Conservation (phyloP, 2,888 invertebrate genomes). For the Erebia palarica region DNA sequence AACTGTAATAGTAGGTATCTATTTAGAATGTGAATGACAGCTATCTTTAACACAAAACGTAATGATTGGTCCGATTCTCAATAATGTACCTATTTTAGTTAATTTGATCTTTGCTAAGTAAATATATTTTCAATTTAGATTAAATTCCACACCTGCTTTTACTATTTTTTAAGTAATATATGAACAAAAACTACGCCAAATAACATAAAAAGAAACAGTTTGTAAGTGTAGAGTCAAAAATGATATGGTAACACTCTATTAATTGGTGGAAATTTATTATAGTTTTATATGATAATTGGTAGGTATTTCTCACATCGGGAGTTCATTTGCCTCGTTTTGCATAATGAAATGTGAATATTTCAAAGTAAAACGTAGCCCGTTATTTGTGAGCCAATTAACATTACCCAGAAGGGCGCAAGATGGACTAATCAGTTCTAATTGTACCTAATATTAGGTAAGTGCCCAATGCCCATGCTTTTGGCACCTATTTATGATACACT, state of each 20-base stretch:
- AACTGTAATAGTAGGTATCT: too few species aligned
- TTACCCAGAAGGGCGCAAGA: constrained; percentile 31
- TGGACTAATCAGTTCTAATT: constrained; percentile 27
- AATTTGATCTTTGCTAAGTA: too few species aligned
- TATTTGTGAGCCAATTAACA: constrained; percentile 36
- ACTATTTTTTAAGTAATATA: too few species aligned
- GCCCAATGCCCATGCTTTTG: constrained; percentile 10
- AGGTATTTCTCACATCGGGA: constrained; percentile 37
- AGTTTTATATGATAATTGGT: constrained; percentile 3
- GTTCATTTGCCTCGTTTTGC: constrained; percentile 40
- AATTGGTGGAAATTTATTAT: background rate
- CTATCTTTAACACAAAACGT: too few species aligned
- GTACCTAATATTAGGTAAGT: constrained; percentile 2
- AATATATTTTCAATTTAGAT: too few species aligned
- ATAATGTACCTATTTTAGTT: too few species aligned
- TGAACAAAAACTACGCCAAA: too few species aligned
- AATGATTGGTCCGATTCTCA: too few species aligned
- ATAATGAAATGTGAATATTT: constrained; percentile 41
- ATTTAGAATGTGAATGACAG: too few species aligned
- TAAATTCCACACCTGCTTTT: too few species aligned
- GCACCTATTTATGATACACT: constrained; percentile 15
- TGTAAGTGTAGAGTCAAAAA: too few species aligned
- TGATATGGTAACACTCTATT: background rate
- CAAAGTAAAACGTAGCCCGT: constrained; percentile 33
- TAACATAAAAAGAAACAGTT: too few species aligned